Evolutionary conservation across 2,888 invertebrate genomes (phyloP).

Genomic region (Brachyptera risi): DNA sequence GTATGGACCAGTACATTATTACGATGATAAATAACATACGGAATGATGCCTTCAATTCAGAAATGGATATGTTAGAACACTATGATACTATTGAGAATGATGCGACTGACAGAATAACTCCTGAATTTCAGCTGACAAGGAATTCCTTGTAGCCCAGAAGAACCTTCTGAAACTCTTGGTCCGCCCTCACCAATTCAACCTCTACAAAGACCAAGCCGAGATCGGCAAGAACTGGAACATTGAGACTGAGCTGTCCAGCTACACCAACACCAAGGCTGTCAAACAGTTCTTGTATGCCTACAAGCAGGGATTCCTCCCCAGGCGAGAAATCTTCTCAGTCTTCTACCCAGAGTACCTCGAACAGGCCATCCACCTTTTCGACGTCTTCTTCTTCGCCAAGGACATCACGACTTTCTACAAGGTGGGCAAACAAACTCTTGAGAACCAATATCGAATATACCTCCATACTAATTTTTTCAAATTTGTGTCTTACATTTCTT

Average conservation of each 20-base stretch:
- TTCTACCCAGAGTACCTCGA: conserved; percentile 44
- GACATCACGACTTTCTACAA: conserved; percentile 58
- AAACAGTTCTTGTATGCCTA: conserved; percentile 34
- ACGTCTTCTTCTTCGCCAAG: conserved; percentile 56
- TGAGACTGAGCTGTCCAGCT: conserved; percentile 45
- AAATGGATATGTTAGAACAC: too few relatives aligned
- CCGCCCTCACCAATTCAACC: conserved; percentile 45
- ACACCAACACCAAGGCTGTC: conserved; percentile 42
- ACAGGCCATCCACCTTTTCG: conserved; percentile 50
- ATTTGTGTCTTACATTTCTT: not conserved
- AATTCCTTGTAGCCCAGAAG: conserved; percentile 45
- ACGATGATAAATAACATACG: too few relatives aligned
- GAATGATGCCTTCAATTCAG: too few relatives aligned
- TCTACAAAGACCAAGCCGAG: conserved; percentile 45
- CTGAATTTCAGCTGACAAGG: conserved; percentile 1
- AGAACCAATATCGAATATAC: not conserved
- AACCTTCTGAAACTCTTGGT: conserved; percentile 48
- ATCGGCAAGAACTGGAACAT: conserved; percentile 44
- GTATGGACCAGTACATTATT: too few relatives aligned
- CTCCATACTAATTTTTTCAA: not conserved
- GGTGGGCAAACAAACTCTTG: conserved; percentile 16
- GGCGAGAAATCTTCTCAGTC: conserved; percentile 49
- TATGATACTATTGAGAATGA: too few relatives aligned
- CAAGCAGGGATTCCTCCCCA: conserved; percentile 48
- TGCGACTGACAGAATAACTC: too few relatives aligned